A percentile compares a stretch with the other conserved stretches of the same genome.
Evolutionary conservation across 2,888 invertebrate genomes (phyloP).

Genomic region (Callyntrura guangdongensis): DNA sequence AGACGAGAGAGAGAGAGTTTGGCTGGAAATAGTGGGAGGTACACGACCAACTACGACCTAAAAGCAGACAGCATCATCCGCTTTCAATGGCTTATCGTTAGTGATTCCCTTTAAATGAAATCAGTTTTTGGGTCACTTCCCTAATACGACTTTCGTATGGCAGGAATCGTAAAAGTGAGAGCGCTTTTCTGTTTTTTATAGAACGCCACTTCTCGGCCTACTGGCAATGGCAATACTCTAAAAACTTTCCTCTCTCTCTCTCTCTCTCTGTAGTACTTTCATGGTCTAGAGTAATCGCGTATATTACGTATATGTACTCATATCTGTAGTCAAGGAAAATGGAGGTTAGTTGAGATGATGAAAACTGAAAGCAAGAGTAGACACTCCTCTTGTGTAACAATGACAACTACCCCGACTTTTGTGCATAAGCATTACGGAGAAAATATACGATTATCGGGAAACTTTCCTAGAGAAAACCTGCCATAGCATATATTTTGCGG

Average conservation of each 20-base stretch:
- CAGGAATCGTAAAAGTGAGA: slow-evolving; percentile 67
- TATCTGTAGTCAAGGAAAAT: background rate
- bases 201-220: background rate
- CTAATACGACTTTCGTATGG: slow-evolving; percentile 41
- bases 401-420: slow-evolving; percentile 29
- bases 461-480: slow-evolving; percentile 61
- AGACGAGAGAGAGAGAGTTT: background rate
- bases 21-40: background rate
- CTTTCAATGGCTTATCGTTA: slow-evolving; percentile 34
- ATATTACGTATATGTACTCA: background rate
- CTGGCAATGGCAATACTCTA: background rate
- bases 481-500: slow-evolving; percentile 43
- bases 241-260: background rate
- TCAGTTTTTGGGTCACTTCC: slow-evolving; percentile 71
- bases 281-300: background rate
- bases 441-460: slow-evolving; percentile 66
- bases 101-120: slow-evolving; percentile 61
- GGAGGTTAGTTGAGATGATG: background rate
- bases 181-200: slow-evolving; percentile 34
- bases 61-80: background rate
- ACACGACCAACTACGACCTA: background rate
- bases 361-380: slow-evolving; percentile 42
- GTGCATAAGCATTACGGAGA: slow-evolving; percentile 58
- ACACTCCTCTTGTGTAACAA: slow-evolving; percentile 42
- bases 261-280: background rate